A percentile compares a stretch with the other conserved stretches of the same genome.
These are phyloP conservation scores for Pardosa pseudoannulata DNA, from an alignment of 2,888 invertebrate species.

Conservation along the genomic window DNA sequence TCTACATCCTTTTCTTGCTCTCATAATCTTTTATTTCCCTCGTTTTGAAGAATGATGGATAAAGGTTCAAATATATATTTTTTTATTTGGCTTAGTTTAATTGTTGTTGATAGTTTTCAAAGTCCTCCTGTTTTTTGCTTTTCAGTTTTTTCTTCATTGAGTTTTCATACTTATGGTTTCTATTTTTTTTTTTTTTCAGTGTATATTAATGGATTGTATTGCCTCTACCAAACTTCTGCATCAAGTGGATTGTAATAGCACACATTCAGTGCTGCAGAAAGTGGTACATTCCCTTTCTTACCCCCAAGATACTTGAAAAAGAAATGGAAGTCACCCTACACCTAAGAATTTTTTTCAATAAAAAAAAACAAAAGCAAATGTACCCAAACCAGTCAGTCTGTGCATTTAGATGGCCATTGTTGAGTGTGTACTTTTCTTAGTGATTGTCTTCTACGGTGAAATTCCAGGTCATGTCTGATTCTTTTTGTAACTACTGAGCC, in stretches of 20 bases:
- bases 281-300: slow-evolving; percentile 71
- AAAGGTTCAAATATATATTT: too few species aligned
- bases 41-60: too few species aligned
- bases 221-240: slow-evolving; percentile 71
- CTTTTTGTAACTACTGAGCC: background rate
- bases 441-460: slow-evolving; percentile 43
- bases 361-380: slow-evolving; percentile 20
- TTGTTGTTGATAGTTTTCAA: too few species aligned
- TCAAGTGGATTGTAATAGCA: slow-evolving; percentile 64
- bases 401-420: slow-evolving; percentile 65
- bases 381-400: slow-evolving; percentile 60
- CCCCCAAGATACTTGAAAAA: slow-evolving; percentile 40
- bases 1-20: too few species aligned
- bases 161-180: too few species aligned
- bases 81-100: too few species aligned
- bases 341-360: slow-evolving; percentile 4
- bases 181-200: slow-evolving; percentile 38
- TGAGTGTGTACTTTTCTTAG: slow-evolving; percentile 49
- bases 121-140: too few species aligned
- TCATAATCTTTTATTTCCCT: too few species aligned
- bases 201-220: slow-evolving; percentile 69
- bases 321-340: slow-evolving; percentile 42
- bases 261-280: slow-evolving; percentile 63
- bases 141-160: too few species aligned
- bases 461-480: slow-evolving; percentile 39